phyloP scores from a whole-genome alignment of 2,113 vertebrate genomes.

The Oncorhynchus clarkii region DNA sequence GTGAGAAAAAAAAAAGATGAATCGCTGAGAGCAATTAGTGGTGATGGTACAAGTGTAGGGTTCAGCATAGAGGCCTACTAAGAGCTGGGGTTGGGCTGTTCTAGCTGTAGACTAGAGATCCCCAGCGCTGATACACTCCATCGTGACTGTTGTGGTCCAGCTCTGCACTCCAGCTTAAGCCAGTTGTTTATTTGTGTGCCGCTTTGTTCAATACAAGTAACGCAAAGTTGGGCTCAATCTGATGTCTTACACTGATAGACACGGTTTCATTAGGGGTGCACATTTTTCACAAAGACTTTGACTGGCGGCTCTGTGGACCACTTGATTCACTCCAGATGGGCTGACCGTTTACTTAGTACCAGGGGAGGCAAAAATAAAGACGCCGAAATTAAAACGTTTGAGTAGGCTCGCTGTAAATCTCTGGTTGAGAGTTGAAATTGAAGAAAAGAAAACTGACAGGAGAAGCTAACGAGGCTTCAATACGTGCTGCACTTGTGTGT shows the following conservation, averaged over 20 bases:
- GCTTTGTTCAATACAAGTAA: constrained; percentile 60
- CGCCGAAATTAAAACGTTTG: constrained; percentile 32
- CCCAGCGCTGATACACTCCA: constrained; percentile 47
- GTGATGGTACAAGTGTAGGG: constrained; percentile 41
- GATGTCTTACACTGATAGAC: constrained; percentile 66
- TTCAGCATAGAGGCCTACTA: constrained; percentile 3
- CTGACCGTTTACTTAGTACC: constrained; percentile 60
- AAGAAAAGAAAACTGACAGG: constrained; percentile 15
- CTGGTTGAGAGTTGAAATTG: too few species aligned
- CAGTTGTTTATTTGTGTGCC: constrained; percentile 62
- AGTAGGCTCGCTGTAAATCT: constrained; percentile 42
- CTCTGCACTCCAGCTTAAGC: constrained; percentile 29
- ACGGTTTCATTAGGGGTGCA: constrained; percentile 56
- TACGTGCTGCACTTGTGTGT: constrained; percentile 20
- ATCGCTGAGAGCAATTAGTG: constrained; percentile 59
- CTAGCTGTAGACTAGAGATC: constrained; percentile 53
- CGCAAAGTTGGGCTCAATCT: constrained; percentile 57
- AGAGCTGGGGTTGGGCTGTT: constrained; percentile 28
- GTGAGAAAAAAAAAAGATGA: constrained; percentile 19
- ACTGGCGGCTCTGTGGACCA: constrained; percentile 55
- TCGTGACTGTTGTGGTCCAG: constrained; percentile 56
- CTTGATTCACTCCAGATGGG: constrained; percentile 74
- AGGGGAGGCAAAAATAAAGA: constrained; percentile 14
- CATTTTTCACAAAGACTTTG: constrained; percentile 48
- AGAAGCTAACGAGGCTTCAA: background rate